Percentiles rank a stretch among this genome's conserved stretches.
phyloP scores from a whole-genome alignment of 2,113 vertebrate genomes.

The Elephas maximus region DNA sequence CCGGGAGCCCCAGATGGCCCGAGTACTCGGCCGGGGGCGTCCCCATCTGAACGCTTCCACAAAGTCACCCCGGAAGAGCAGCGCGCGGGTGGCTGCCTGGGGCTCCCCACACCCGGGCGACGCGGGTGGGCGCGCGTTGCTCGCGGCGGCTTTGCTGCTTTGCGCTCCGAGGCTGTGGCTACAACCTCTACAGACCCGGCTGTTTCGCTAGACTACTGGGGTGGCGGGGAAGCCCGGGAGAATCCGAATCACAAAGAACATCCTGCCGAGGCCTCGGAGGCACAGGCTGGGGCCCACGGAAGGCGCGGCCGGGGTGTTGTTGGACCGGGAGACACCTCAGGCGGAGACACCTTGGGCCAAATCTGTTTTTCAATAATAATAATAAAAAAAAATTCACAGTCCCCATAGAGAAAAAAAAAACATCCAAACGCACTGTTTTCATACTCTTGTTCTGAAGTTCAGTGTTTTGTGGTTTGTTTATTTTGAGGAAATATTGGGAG shows the following conservation, averaged over 20 bases:
- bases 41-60: slow-evolving; percentile 51
- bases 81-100: fast-evolving
- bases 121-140: fast-evolving
- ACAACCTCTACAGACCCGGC: neutral
- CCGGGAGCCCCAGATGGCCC: neutral
- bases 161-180: too few relatives aligned
- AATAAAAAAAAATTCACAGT: neutral
- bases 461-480: neutral
- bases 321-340: neutral
- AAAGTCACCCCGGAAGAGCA: neutral
- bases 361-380: neutral
- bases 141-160: neutral
- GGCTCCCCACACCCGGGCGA: neutral
- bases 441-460: neutral
- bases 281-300: fast-evolving
- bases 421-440: neutral
- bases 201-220: neutral
- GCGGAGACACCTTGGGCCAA: neutral
- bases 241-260: slow-evolving; percentile 34
- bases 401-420: neutral
- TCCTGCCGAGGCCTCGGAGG: neutral
- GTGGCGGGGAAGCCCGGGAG: fast-evolving
- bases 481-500: neutral
- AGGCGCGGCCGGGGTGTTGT: neutral
- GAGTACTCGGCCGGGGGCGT: neutral